Evolutionary conservation across 2,113 vertebrate genomes (phyloP).

Genomic region (Piliocolobus tephrosceles): DNA sequence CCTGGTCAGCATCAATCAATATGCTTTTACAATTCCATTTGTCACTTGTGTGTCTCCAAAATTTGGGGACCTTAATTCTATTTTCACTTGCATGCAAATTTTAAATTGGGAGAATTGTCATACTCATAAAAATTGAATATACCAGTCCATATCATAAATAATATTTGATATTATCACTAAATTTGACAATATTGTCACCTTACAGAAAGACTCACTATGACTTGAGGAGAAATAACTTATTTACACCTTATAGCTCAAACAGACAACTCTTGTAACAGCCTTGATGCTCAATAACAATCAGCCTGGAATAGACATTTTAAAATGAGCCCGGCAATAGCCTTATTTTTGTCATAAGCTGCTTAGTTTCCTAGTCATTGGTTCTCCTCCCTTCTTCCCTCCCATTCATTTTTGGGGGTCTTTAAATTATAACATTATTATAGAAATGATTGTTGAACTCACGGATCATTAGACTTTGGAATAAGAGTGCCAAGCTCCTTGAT

Average conservation of each 20-base stretch:
- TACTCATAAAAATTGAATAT: conserved; percentile 16
- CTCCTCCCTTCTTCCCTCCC: neutral
- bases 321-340: neutral
- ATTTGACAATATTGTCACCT: neutral
- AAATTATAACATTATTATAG: conserved; percentile 77
- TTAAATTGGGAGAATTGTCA: neutral
- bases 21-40: neutral
- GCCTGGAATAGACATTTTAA: neutral
- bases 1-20: neutral
- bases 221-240: neutral
- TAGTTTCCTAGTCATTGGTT: conserved; percentile 35
- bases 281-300: neutral
- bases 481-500: conserved; percentile 99
- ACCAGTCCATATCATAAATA: neutral
- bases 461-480: conserved; percentile 98
- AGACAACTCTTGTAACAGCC: neutral
- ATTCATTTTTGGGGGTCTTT: conserved; percentile 41
- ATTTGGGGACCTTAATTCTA: neutral
- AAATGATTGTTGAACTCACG: conserved; percentile 90
- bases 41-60: neutral
- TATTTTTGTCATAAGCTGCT: neutral
- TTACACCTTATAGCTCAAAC: neutral
- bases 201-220: neutral
- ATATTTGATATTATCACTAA: neutral
- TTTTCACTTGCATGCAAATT: neutral